phyloP scores from a whole-genome alignment of 2,888 invertebrate species.

The Heterodera filipjevi region DNA sequence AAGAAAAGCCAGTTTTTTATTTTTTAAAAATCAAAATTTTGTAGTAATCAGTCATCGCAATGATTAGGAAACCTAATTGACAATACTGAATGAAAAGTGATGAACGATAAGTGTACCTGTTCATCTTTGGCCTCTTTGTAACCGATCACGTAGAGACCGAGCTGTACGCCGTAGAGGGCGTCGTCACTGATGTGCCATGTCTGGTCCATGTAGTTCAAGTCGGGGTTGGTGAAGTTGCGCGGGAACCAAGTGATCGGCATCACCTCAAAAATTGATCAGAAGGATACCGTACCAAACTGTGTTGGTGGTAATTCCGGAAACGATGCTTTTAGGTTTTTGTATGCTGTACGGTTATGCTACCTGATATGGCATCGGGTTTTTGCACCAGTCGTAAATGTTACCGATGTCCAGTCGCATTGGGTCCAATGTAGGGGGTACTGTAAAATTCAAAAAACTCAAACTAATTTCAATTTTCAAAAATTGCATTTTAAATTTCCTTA shows the following conservation, averaged over 20 bases:
- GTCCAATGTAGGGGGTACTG: slow-evolving; percentile 64
- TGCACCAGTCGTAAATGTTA: slow-evolving; percentile 63
- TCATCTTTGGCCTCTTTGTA: slow-evolving; percentile 62
- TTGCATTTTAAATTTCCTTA: too few relatives aligned
- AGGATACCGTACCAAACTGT: too few relatives aligned
- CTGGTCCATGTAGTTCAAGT: slow-evolving; percentile 51
- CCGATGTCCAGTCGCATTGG: slow-evolving; percentile 65
- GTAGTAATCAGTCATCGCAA: too few relatives aligned
- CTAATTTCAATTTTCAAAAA: background rate
- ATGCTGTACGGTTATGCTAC: slow-evolving; percentile 30
- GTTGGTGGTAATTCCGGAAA: too few relatives aligned
- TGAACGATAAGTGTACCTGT: too few relatives aligned
- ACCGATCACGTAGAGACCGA: slow-evolving; percentile 63
- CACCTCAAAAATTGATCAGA: slow-evolving; percentile 49
- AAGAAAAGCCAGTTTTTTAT: too few relatives aligned
- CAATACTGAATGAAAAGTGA: too few relatives aligned
- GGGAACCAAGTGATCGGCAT: slow-evolving; percentile 65
- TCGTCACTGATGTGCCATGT: slow-evolving; percentile 56
- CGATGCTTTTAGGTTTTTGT: background rate
- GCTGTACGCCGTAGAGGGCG: slow-evolving; percentile 59
- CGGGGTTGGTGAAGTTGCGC: slow-evolving; percentile 64
- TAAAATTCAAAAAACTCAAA: slow-evolving; percentile 33
- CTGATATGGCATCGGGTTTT: slow-evolving; percentile 56
- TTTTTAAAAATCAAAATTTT: too few relatives aligned
- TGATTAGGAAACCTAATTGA: too few relatives aligned